Conservation (phyloP, 2,888 invertebrate species). For the Notocelia uddmanniana region DNA sequence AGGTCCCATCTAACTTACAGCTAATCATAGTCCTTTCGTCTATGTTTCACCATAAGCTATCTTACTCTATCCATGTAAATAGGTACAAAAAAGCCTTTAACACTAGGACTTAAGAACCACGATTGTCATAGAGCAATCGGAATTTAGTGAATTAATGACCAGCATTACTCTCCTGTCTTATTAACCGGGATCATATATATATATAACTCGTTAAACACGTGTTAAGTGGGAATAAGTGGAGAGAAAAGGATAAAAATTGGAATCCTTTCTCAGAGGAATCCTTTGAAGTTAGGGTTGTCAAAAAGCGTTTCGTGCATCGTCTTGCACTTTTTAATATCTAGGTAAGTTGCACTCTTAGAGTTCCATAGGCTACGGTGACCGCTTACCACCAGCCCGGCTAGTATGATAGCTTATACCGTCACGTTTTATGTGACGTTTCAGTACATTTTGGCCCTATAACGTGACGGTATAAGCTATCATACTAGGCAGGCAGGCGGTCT, state of each 20-base stretch:
- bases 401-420: too few species aligned
- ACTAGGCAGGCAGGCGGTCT: too few species aligned
- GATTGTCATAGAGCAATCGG: background rate
- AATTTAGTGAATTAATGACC: conserved; percentile 35
- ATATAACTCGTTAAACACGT: conserved; percentile 71
- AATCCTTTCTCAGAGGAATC: conserved; percentile 38
- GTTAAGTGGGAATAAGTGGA: conserved; percentile 59
- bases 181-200: conserved; percentile 71
- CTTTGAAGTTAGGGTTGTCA: conserved; percentile 24
- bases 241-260: conserved; percentile 50
- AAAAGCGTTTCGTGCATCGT: background rate
- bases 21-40: background rate
- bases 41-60: background rate
- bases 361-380: too few species aligned
- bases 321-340: background rate
- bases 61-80: background rate
- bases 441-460: too few species aligned
- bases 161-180: conserved; percentile 70
- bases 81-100: background rate
- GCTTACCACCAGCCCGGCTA: too few species aligned
- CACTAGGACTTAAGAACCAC: background rate
- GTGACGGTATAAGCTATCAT: too few species aligned
- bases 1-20: background rate
- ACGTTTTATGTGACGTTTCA: too few species aligned
- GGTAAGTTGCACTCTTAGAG: too few species aligned